Evolutionary conservation across 2,113 vertebrate species (phyloP).

Genomic region (Montifringilla adamsi): DNA sequence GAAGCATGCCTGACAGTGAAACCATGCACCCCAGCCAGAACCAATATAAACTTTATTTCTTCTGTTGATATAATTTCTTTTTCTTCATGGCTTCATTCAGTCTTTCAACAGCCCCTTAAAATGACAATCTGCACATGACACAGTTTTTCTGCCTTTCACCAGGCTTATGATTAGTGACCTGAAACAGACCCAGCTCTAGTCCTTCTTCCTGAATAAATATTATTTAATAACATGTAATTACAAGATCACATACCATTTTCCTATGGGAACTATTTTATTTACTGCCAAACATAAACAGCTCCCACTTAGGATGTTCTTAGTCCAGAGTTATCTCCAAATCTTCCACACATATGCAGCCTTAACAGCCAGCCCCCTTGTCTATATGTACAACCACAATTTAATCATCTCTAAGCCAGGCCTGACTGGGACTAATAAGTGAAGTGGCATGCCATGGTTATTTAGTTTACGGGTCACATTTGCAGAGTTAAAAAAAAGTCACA

Average conservation of each 20-base stretch:
- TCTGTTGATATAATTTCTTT: background rate
- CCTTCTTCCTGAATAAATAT: background rate
- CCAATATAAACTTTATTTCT: background rate
- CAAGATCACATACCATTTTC: background rate
- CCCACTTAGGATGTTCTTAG: background rate
- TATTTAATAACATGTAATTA: background rate
- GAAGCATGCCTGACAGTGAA: background rate
- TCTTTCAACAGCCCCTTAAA: background rate
- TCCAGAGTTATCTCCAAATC: background rate
- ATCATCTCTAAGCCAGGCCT: background rate
- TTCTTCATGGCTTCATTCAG: background rate
- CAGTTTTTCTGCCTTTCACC: background rate
- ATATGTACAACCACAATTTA: background rate
- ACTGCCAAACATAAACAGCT: background rate
- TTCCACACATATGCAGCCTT: background rate
- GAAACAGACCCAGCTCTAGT: background rate
- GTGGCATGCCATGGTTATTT: background rate
- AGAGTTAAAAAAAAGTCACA: background rate
- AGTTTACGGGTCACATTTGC: background rate
- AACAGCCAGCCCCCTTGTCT: background rate
- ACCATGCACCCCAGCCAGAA: background rate
- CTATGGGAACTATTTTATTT: background rate
- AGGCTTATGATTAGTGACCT: background rate
- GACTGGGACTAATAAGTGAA: background rate
- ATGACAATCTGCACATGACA: background rate